Evolutionary conservation across 2,797 vertebrate genomes (phyloP).

Genomic region (Mycteria americana): DNA sequence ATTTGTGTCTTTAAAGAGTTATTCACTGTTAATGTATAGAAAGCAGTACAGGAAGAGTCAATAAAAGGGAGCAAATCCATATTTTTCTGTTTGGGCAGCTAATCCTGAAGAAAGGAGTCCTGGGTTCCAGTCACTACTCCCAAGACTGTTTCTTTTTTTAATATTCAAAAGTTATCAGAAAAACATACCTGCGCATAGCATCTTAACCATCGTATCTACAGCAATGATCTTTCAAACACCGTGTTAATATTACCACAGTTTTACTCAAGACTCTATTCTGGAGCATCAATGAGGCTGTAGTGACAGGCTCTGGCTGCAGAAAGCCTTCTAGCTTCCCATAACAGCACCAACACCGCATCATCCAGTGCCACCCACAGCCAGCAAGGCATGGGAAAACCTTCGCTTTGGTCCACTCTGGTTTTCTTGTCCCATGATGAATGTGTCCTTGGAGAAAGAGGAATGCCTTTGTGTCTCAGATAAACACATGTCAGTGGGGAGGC

Average conservation of each 20-base stretch:
- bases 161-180: not conserved
- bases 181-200: not conserved
- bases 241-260: not conserved
- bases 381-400: not conserved
- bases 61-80: not conserved
- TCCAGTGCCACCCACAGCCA: not conserved
- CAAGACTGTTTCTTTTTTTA: not conserved
- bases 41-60: not conserved
- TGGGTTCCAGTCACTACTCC: not conserved
- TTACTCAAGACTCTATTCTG: not conserved
- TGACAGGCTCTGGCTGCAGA: not conserved
- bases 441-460: not conserved
- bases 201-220: not conserved
- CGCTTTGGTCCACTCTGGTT: not conserved
- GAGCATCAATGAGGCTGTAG: not conserved
- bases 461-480: not conserved
- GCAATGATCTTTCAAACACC: not conserved
- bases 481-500: not conserved
- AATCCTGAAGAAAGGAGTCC: not conserved
- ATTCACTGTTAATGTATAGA: not conserved
- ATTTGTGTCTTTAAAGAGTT: not conserved
- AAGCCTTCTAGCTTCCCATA: not conserved
- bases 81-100: not conserved
- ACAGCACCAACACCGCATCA: not conserved
- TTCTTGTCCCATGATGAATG: not conserved